These are phyloP conservation scores for Platycheirus albimanus DNA, from an alignment of 2,888 invertebrate genomes.

Conservation along the genomic window DNA sequence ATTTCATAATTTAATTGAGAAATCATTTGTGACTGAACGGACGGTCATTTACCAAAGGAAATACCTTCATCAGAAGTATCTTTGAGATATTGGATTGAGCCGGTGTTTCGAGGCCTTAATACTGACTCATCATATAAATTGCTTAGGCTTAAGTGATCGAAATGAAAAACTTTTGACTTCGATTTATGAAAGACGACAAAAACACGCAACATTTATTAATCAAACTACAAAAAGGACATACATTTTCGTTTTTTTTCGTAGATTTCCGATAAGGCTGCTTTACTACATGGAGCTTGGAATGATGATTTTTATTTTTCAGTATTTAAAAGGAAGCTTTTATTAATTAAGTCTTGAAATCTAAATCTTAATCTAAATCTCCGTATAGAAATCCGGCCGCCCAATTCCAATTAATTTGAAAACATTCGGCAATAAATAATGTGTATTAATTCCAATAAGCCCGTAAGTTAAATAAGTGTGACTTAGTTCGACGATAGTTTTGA, in stretches of 20 bases:
- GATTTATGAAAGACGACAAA: not conserved
- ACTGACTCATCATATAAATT: too few species aligned
- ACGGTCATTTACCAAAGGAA: too few species aligned
- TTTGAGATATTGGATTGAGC: too few species aligned
- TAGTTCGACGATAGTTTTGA: slow-evolving; percentile 90
- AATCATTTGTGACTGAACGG: too few species aligned
- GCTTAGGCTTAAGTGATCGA: too few species aligned
- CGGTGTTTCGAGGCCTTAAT: too few species aligned
- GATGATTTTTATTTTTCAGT: slow-evolving; percentile 51
- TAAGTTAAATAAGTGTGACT: slow-evolving; percentile 93
- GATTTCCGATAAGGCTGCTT: slow-evolving; percentile 5
- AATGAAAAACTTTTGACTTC: too few species aligned
- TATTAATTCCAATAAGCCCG: slow-evolving; percentile 90
- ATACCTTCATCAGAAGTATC: too few species aligned
- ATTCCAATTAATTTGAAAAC: slow-evolving; percentile 90
- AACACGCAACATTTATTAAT: slow-evolving; percentile 29
- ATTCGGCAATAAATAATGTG: slow-evolving; percentile 89
- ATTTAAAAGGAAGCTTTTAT: slow-evolving; percentile 16
- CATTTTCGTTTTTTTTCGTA: not conserved
- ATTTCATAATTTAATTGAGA: too few species aligned
- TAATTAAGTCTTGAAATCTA: slow-evolving; percentile 11
- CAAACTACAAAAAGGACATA: slow-evolving; percentile 9
- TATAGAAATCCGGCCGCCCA: slow-evolving; percentile 92
- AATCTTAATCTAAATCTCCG: slow-evolving; percentile 89
- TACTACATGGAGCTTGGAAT: slow-evolving; percentile 13